Evolutionary conservation across 2,888 invertebrate species (phyloP).

Genomic region (Muschampia plurimacula): DNA sequence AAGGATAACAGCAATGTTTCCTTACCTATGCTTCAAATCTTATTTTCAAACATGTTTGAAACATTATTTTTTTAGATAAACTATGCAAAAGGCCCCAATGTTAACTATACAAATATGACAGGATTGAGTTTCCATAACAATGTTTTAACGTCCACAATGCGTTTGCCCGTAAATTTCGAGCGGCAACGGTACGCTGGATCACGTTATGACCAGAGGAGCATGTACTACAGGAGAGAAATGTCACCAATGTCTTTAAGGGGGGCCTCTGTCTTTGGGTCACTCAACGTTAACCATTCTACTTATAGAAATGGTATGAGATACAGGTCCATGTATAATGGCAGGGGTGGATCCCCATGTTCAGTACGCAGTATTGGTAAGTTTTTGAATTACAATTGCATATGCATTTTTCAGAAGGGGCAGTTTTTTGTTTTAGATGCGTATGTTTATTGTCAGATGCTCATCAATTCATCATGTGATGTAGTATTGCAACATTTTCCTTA

Average conservation of each 20-base stretch:
- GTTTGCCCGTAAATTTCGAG: constrained; percentile 57
- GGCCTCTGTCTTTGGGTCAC: constrained; percentile 54
- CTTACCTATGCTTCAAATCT: no score
- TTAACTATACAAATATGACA: constrained; percentile 52
- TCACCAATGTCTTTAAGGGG: constrained; percentile 64
- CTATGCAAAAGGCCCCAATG: constrained; percentile 61
- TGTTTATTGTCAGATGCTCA: no score
- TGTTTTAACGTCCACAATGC: constrained; percentile 57
- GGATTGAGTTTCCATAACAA: constrained; percentile 56
- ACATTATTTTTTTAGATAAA: constrained; percentile 57
- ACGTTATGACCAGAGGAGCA: constrained; percentile 56
- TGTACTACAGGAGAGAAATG: constrained; percentile 58
- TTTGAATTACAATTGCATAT: not conserved
- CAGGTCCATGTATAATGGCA: constrained; percentile 59
- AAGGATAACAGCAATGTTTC: no score
- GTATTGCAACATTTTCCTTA: no score
- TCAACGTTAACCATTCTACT: constrained; percentile 53
- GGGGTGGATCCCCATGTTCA: constrained; percentile 69
- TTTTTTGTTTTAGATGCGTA: no score
- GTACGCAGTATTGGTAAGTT: constrained; percentile 65
- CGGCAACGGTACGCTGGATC: constrained; percentile 54
- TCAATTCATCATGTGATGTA: no score
- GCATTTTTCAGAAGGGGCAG: no score
- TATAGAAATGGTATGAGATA: constrained; percentile 55
- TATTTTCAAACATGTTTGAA: not conserved